Evolutionary conservation across 2,113 vertebrate genomes (phyloP).

Genomic region (Hemichromis elongatus): DNA sequence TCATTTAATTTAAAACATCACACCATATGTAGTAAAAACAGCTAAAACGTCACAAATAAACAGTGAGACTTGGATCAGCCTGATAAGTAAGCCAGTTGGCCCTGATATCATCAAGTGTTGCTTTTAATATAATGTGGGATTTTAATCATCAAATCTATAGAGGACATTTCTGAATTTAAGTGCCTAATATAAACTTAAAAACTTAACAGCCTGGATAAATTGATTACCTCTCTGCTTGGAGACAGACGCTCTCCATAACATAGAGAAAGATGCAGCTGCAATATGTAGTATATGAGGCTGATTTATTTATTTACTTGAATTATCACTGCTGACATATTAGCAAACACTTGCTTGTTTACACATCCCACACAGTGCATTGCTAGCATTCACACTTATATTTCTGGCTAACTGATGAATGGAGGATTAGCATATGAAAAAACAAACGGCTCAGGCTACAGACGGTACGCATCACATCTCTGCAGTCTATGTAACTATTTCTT

Average conservation of each 20-base stretch:
- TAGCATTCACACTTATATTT: background rate
- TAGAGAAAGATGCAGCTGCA: background rate
- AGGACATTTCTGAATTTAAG: background rate
- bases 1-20: background rate
- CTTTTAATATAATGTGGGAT: background rate
- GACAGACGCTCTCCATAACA: background rate
- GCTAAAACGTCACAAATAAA: background rate
- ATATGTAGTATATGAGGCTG: background rate
- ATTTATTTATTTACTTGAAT: background rate
- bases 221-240: background rate
- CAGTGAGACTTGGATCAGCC: too few relatives aligned
- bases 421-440: background rate
- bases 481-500: background rate
- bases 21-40: background rate
- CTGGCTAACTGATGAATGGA: background rate
- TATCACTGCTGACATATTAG: background rate
- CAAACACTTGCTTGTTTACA: background rate
- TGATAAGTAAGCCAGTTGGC: background rate
- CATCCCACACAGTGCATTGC: background rate
- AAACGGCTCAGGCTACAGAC: background rate
- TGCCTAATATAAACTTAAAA: background rate
- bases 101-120: background rate
- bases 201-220: background rate
- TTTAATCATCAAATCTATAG: background rate
- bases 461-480: background rate